These are phyloP conservation scores for Andinoacara biseriatus DNA, from an alignment of 2,113 vertebrate genomes.

Conservation along the genomic window DNA sequence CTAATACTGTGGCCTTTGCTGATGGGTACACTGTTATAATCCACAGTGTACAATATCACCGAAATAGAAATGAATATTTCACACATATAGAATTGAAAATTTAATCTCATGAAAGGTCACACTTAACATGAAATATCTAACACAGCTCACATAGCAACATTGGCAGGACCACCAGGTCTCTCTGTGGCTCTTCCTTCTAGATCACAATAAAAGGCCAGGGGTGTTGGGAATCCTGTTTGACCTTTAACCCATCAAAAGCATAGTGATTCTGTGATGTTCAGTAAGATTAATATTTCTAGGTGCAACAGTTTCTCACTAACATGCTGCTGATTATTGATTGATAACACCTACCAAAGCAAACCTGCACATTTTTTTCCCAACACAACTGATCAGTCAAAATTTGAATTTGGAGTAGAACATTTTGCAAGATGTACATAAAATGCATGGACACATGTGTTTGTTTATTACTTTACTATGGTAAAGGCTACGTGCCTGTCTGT, in stretches of 20 bases:
- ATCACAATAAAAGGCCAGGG: constrained; percentile 82
- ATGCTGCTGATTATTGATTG: constrained; percentile 53
- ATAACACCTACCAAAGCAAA: constrained; percentile 24
- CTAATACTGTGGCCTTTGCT: constrained; percentile 22
- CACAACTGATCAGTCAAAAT: background rate
- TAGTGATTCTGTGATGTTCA: constrained; percentile 76
- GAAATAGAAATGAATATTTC: constrained; percentile 44
- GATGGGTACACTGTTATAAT: constrained; percentile 25
- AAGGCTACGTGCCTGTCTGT: background rate
- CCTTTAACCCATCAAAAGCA: constrained; percentile 81
- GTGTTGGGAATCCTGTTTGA: constrained; percentile 84
- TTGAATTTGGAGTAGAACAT: background rate
- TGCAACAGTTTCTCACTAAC: constrained; percentile 61
- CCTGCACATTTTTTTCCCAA: constrained; percentile 17
- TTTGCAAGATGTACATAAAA: background rate
- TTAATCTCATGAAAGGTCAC: constrained; percentile 47
- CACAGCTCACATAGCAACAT: constrained; percentile 31
- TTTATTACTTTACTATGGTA: background rate
- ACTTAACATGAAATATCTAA: constrained; percentile 44
- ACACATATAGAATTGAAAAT: constrained; percentile 26
- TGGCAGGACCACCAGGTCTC: constrained; percentile 61
- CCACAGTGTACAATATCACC: background rate
- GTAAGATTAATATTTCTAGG: constrained; percentile 83
- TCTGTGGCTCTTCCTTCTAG: constrained; percentile 48
- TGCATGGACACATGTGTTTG: background rate